Evolutionary conservation across 2,888 invertebrate genomes (phyloP), one percentile per base, ranked within the genome.

Genomic region (Eristalinus aeneus): DNA sequence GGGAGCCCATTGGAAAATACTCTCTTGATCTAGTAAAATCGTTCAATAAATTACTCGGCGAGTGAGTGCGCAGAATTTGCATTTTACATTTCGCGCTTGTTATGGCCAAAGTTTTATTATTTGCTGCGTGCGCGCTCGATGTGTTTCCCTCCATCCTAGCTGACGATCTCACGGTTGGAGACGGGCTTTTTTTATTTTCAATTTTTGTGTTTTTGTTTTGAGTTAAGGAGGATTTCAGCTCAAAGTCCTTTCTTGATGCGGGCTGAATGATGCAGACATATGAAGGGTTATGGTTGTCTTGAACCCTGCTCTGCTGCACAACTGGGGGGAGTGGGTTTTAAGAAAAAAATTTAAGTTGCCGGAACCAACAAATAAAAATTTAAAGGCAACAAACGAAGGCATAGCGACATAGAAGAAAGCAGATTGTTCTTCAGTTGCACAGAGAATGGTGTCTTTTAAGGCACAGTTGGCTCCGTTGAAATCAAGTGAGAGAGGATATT

Each of bases 11-110:
- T 84, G 75, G 74, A 80, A 80, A 79, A 71, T 75, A 80, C 71
- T 85, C 76, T 85, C 71, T 79, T 85, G 84, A 76, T 85, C 84
- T 80, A 85, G 54, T 80, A 76, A 85, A 85, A 85, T 85, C 71
- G 75, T 80, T 85, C 67, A 85, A 85, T 85, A 80, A 85, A 85
- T 85, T 80, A 80, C 32, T 80, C 58, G 16, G 39, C 11, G 32
- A 65, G 56, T 46, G 64, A 78, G 64, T 73, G 64, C 20, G 71
- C 32, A 31, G 34, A 54, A 84, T 85, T 85, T 68, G 72, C 80
- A 85, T 85, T 80, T 72, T 22, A 65, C 61, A 73, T 68, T 68
- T 72, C 16, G 54, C 46, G 60, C 71, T 56, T 67, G 75, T 54
- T 31, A 56, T 39, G 61, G 2, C 67, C 36, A 34, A 36, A 16